Percentiles rank a stretch among this genome's conserved stretches.
Conservation (phyloP, 2,113 vertebrate species). For the Elaphurus davidianus region DNA sequence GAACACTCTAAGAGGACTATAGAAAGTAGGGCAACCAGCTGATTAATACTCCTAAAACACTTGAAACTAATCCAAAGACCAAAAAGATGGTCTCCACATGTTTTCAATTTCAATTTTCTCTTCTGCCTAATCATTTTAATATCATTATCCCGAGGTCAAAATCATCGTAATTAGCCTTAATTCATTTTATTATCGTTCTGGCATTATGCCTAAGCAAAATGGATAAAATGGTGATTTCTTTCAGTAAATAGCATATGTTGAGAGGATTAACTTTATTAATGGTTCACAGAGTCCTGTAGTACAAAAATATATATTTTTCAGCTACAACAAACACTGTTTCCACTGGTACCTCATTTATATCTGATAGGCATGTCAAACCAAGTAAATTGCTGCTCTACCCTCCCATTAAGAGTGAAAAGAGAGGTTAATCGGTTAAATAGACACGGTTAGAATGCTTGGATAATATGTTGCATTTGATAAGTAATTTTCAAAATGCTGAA, state of each 20-base stretch:
- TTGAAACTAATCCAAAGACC: background rate
- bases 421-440: background rate
- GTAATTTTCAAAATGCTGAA: background rate
- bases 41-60: background rate
- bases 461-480: background rate
- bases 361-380: background rate
- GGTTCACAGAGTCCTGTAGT: background rate
- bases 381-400: background rate
- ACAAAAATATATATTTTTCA: background rate
- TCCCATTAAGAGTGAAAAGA: background rate
- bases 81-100: background rate
- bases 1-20: background rate
- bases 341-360: background rate
- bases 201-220: background rate
- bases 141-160: slow-evolving; percentile 23
- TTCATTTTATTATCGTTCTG: background rate
- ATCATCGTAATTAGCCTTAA: slow-evolving; percentile 26
- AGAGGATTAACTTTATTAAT: background rate
- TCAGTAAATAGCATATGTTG: background rate
- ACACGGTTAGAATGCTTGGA: background rate
- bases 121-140: slow-evolving; percentile 26
- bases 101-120: slow-evolving; percentile 28
- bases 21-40: background rate
- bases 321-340: background rate
- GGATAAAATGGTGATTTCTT: background rate